Conservation (phyloP, 2,113 vertebrate species). For the Myotis davidii region DNA sequence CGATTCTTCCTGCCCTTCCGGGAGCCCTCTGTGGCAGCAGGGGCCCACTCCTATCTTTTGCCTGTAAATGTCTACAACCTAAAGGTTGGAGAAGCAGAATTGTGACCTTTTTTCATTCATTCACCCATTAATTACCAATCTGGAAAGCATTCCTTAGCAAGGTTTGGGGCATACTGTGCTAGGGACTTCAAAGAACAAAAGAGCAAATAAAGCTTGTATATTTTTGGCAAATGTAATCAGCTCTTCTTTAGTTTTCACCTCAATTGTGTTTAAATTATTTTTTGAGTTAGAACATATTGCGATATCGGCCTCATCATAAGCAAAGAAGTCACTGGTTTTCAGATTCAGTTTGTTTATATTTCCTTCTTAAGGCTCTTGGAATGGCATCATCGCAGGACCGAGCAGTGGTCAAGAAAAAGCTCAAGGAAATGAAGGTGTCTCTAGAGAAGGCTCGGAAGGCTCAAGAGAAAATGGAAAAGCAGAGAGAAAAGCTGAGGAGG, state of each 20-base stretch:
- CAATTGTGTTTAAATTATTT: not conserved
- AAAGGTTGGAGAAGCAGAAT: not conserved
- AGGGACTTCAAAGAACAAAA: not conserved
- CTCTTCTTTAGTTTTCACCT: not conserved
- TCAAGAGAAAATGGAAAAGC: conserved; percentile 94
- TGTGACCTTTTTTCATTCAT: not conserved
- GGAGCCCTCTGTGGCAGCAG: not conserved
- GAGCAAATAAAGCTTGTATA: not conserved
- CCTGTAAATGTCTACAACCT: not conserved
- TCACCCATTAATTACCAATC: not conserved
- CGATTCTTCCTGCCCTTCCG: not conserved
- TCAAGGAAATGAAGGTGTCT: conserved; percentile 94
- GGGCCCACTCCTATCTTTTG: not conserved
- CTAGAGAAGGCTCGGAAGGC: conserved; percentile 93
- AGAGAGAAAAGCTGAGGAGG: conserved; percentile 90
- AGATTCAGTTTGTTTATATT: not conserved
- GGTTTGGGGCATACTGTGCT: not conserved
- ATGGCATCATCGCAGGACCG: conserved; percentile 93
- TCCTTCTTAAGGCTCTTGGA: conserved; percentile 90
- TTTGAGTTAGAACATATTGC: not conserved
- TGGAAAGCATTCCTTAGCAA: not conserved
- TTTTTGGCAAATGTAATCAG: not conserved
- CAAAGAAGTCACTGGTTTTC: not conserved
- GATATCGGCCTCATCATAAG: not conserved
- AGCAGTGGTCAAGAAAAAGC: conserved; percentile 93